phyloP scores from a whole-genome alignment of 1,140 invertebrate species.

The Bombus superbus region DNA sequence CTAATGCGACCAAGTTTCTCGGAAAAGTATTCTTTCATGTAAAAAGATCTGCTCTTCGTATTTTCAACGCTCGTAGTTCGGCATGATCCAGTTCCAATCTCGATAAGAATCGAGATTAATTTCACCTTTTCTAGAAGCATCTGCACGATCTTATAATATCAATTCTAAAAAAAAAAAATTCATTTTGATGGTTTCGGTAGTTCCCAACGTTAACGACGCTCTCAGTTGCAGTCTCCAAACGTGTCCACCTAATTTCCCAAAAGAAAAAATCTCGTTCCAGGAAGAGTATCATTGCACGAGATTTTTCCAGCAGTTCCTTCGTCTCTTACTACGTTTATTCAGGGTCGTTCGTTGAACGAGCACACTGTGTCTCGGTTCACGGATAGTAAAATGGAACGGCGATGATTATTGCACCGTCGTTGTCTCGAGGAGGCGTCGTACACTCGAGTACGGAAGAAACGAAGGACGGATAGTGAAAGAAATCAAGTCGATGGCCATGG shows the following conservation, averaged over 20 bases:
- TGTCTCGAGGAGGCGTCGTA: background rate
- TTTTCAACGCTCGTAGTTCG: too few relatives aligned
- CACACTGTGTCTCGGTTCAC: background rate
- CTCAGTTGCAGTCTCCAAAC: background rate
- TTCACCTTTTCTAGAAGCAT: background rate
- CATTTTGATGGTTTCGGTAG: background rate
- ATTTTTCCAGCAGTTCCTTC: background rate
- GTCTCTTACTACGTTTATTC: background rate
- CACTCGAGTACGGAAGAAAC: background rate
- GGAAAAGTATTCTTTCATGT: too few relatives aligned
- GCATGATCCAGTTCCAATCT: background rate
- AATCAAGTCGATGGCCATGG: slow-evolving; percentile 15
- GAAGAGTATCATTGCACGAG: background rate
- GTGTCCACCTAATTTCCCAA: slow-evolving; percentile 9
- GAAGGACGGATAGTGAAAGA: background rate
- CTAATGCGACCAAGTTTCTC: too few relatives aligned
- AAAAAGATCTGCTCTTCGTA: too few relatives aligned
- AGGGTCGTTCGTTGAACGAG: background rate
- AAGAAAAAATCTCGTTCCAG: background rate
- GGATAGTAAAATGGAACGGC: slow-evolving; percentile 40
- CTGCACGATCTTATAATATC: background rate
- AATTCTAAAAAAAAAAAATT: background rate
- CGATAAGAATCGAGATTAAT: background rate
- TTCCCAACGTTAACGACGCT: background rate
- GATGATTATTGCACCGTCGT: slow-evolving; percentile 44